Conservation (phyloP, 2,113 vertebrate genomes). For the Oncorhynchus clarkii region DNA sequence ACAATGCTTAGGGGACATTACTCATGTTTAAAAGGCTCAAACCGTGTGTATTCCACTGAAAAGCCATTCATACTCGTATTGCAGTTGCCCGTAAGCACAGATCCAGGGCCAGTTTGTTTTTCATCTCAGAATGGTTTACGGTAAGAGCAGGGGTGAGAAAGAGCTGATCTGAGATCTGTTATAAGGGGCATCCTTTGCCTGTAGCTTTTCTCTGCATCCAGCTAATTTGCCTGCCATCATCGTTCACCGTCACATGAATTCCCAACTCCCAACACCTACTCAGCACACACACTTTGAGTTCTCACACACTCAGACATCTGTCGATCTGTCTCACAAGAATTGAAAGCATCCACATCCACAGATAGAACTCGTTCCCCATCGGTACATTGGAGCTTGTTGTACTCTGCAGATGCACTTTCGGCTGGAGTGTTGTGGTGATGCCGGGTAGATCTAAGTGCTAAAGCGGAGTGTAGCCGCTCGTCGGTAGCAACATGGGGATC, state of each 20-base stretch:
- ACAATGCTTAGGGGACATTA: slow-evolving; percentile 11
- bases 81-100: not conserved
- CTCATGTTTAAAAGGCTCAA: slow-evolving; percentile 28
- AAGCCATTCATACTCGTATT: slow-evolving; percentile 13
- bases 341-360: too few relatives aligned
- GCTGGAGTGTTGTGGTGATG: too few relatives aligned
- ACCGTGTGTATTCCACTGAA: slow-evolving; percentile 23
- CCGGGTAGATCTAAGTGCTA: too few relatives aligned
- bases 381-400: too few relatives aligned
- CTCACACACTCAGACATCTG: too few relatives aligned
- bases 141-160: not conserved
- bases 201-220: not conserved
- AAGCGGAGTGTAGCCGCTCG: too few relatives aligned
- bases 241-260: too few relatives aligned
- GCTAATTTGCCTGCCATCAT: not conserved
- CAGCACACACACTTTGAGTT: not conserved
- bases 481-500: not conserved
- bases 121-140: not conserved
- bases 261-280: not conserved
- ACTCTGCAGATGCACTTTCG: too few relatives aligned
- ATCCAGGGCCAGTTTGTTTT: not conserved
- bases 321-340: too few relatives aligned
- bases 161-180: not conserved
- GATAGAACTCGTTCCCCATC: too few relatives aligned
- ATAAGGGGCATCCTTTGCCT: not conserved